These are phyloP conservation scores for Podarcis lilfordi DNA, from an alignment of 2,797 vertebrate species.

Conservation along the genomic window DNA sequence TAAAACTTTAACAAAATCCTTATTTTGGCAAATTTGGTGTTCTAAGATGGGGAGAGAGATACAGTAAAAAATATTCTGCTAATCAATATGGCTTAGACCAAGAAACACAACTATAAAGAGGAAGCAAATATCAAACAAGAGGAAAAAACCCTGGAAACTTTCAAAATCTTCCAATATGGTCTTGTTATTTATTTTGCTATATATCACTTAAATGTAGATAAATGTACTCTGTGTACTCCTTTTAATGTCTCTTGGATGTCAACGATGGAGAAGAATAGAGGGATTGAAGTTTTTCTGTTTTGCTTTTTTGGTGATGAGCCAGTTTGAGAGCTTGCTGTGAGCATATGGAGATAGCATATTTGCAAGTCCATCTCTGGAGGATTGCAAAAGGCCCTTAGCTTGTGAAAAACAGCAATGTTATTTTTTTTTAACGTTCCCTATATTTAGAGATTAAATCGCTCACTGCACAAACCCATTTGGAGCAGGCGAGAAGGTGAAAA, in stretches of 20 bases:
- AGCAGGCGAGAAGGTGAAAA: conserved; percentile 98
- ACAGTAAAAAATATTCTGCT: not conserved
- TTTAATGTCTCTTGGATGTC: conserved; percentile 73
- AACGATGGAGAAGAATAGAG: conserved; percentile 71
- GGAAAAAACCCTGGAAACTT: not conserved
- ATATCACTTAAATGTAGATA: conserved; percentile 64
- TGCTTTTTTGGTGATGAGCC: conserved; percentile 77
- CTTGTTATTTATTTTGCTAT: conserved; percentile 30
- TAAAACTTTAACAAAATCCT: not conserved
- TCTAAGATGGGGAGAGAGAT: not conserved
- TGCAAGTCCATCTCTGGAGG: conserved; percentile 88
- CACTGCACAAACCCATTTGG: conserved; percentile 99
- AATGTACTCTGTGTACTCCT: conserved; percentile 61
- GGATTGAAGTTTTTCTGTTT: conserved; percentile 71
- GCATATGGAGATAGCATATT: conserved; percentile 88
- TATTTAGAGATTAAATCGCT: conserved; percentile 99
- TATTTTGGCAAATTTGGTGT: not conserved
- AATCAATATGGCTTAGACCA: not conserved
- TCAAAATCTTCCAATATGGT: conserved; percentile 33
- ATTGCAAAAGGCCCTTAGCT: conserved; percentile 93
- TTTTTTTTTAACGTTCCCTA: conserved; percentile 97
- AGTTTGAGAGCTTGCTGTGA: conserved; percentile 82
- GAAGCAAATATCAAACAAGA: not conserved
- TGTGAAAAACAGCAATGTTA: conserved; percentile 95
- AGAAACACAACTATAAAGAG: not conserved